A percentile compares a stretch with the other conserved stretches of the same genome.
phyloP scores from a whole-genome alignment of 2,888 invertebrate species.

The Drosophila suboccidentalis region DNA sequence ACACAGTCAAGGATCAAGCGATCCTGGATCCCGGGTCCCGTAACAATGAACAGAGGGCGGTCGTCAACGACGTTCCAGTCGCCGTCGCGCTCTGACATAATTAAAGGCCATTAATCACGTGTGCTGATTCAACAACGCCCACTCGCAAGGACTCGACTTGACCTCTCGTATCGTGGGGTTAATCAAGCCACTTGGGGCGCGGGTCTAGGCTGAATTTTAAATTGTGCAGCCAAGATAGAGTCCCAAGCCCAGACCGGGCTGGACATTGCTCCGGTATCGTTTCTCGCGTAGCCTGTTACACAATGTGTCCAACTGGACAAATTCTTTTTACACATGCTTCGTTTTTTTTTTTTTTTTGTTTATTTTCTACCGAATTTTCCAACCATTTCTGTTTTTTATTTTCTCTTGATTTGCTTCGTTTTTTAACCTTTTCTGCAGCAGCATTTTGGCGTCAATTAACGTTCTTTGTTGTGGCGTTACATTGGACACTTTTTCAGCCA shows the following conservation, averaged over 20 bases:
- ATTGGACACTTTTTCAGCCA: constrained; percentile 81
- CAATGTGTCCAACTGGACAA: constrained; percentile 68
- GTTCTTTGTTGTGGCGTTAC: constrained; percentile 85
- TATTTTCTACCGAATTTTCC: constrained; percentile 30
- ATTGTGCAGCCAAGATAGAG: constrained; percentile 59
- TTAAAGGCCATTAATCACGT: constrained; percentile 86
- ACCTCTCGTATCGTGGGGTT: constrained; percentile 65
- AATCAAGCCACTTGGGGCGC: constrained; percentile 75
- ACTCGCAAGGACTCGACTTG: constrained; percentile 44
- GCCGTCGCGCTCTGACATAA: constrained; percentile 83
- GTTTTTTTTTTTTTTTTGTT: constrained; percentile 37
- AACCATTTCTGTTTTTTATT: constrained; percentile 30
- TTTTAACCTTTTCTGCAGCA: constrained; percentile 44
- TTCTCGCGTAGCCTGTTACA: constrained; percentile 59
- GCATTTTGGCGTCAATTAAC: constrained; percentile 84
- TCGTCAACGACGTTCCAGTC: constrained; percentile 25
- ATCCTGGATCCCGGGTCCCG: constrained; percentile 8
- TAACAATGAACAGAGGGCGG: constrained; percentile 3
- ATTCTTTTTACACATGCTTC: constrained; percentile 67
- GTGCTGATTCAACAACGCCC: constrained; percentile 84
- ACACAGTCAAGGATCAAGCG: constrained; percentile 24
- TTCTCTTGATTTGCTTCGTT: constrained; percentile 24
- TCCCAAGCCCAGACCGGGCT: constrained; percentile 17
- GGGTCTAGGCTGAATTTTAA: constrained; percentile 48
- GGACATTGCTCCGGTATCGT: constrained; percentile 34